Evolutionary conservation across 1,140 invertebrate species (phyloP).

Genomic region (Drusus annulatus): DNA sequence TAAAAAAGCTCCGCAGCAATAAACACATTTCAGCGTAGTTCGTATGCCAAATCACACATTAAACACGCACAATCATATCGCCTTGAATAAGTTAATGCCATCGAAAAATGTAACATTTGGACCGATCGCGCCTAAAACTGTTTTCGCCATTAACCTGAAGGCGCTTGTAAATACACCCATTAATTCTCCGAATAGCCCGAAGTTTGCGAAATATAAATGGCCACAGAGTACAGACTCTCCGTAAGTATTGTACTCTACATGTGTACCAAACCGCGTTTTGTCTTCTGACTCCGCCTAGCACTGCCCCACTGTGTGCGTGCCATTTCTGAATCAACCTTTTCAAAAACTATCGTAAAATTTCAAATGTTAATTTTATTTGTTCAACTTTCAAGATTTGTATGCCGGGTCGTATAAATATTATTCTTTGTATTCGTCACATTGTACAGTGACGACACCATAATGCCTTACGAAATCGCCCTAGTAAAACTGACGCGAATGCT

Average conservation of each 20-base stretch:
- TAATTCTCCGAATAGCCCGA: conserved; percentile 33
- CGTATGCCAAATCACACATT: no score
- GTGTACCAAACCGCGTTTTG: conserved; percentile 2
- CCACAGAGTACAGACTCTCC: conserved; percentile 22
- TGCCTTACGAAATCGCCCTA: no score
- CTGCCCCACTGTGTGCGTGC: conserved; percentile 2
- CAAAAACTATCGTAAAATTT: conserved; percentile 23
- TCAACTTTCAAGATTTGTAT: neutral
- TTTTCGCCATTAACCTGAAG: conserved; percentile 9
- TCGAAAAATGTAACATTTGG: neutral
- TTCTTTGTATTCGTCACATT: conserved; percentile 5
- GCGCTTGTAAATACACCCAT: conserved; percentile 32
- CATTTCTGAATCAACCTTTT: conserved; percentile 2
- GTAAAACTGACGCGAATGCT: no score
- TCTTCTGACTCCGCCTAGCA: neutral
- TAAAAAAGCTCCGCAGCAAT: no score
- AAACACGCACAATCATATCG: no score
- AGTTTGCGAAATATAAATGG: conserved; percentile 28
- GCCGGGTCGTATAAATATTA: conserved; percentile 6
- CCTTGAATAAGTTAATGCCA: no score
- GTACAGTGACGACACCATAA: no score
- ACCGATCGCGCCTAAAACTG: conserved; percentile 1
- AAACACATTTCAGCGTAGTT: no score
- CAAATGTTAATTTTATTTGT: conserved; percentile 14
- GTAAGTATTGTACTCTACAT: neutral